These are phyloP conservation scores for Catajapyx aquilonaris DNA, from an alignment of 1,140 invertebrate genomes.

Conservation along the genomic window DNA sequence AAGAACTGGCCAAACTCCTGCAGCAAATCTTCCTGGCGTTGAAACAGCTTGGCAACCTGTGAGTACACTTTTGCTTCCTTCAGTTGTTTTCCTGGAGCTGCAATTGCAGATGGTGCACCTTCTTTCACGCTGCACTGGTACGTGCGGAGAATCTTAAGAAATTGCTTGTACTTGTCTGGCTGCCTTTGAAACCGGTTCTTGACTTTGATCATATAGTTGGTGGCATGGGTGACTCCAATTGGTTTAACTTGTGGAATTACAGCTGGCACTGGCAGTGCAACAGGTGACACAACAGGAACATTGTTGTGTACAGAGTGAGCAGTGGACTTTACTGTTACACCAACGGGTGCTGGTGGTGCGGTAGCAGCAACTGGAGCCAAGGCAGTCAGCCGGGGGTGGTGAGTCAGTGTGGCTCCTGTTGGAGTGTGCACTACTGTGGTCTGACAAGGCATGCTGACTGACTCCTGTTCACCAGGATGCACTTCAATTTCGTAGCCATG, in stretches of 20 bases:
- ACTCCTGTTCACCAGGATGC: conserved; percentile 72
- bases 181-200: conserved; percentile 96
- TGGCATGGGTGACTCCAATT: conserved; percentile 97
- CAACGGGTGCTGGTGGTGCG: conserved; percentile 13
- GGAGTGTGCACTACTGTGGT: conserved; percentile 23
- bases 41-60: conserved; percentile 89
- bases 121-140: conserved; percentile 89
- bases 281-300: conserved; percentile 10
- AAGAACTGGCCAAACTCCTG: conserved; percentile 94
- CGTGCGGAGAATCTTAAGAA: conserved; percentile 90
- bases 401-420: conserved; percentile 20
- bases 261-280: background rate
- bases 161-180: conserved; percentile 95
- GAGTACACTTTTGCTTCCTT: conserved; percentile 81
- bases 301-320: conserved; percentile 16
- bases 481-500: conserved; percentile 98
- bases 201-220: conserved; percentile 99
- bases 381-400: conserved; percentile 10
- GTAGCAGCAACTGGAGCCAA: conserved; percentile 5
- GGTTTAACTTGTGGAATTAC: conserved; percentile 40
- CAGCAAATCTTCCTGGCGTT: conserved; percentile 89
- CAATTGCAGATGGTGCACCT: conserved; percentile 20
- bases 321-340: conserved; percentile 9
- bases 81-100: conserved; percentile 37
- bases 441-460: conserved; percentile 60